Evolutionary conservation across 2,113 vertebrate species (phyloP).

Genomic region (Galeopterus variegatus): DNA sequence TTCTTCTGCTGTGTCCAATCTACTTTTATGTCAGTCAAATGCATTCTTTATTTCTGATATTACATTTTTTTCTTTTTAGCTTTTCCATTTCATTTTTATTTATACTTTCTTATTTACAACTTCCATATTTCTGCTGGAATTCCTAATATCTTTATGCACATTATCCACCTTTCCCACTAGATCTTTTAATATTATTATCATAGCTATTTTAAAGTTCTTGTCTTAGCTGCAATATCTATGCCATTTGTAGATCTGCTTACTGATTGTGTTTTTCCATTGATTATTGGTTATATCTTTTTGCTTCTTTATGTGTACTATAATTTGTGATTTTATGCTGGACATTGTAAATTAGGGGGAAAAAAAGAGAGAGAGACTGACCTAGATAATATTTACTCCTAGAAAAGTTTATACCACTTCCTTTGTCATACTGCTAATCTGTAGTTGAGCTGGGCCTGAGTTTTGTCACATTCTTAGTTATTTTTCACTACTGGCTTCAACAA

Average conservation of each 20-base stretch:
- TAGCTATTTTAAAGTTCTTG: neutral
- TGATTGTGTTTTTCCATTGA: neutral
- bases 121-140: neutral
- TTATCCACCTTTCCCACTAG: neutral
- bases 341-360: neutral
- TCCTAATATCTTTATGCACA: neutral
- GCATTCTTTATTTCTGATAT: neutral
- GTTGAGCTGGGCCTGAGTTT: neutral
- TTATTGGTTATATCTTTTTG: neutral
- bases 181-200: conserved; percentile 18
- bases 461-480: conserved; percentile 22
- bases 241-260: neutral
- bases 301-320: neutral
- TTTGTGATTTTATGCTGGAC: neutral
- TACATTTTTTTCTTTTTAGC: neutral
- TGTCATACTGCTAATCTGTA: neutral
- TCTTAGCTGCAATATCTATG: neutral
- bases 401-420: neutral
- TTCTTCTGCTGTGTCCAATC: neutral
- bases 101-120: conserved; percentile 1
- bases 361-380: neutral
- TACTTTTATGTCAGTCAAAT: conserved; percentile 5
- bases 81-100: neutral
- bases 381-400: neutral
- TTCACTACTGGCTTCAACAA: neutral